A percentile compares a stretch with the other conserved stretches of the same genome.
Evolutionary conservation across 2,797 vertebrate species (phyloP).

Genomic region (Pagetopsis macropterus): DNA sequence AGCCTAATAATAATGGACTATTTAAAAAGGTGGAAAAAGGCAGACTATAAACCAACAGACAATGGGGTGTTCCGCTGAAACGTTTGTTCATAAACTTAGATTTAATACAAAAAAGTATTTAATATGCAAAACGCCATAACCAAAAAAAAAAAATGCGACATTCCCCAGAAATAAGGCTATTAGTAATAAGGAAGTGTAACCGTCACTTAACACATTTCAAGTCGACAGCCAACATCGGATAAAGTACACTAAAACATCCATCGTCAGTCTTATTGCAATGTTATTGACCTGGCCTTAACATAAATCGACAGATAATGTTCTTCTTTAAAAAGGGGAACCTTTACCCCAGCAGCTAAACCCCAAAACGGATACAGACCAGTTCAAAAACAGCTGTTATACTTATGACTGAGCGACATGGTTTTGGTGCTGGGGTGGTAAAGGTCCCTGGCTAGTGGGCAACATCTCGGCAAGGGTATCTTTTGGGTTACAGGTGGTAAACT

Average conservation of each 20-base stretch:
- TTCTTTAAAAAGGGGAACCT: neutral
- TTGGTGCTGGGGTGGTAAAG: neutral
- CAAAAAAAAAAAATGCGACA: neutral
- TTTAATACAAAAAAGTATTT: neutral
- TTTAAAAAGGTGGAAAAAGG: slow-evolving; percentile 2
- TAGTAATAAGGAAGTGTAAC: neutral
- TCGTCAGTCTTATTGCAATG: neutral
- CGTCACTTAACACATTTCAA: neutral
- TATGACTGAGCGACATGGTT: neutral
- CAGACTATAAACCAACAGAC: neutral
- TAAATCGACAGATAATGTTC: neutral
- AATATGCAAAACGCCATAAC: neutral
- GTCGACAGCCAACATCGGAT: neutral
- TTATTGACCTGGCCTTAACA: slow-evolving; percentile 30
- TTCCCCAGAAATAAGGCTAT: neutral
- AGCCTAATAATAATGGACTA: neutral
- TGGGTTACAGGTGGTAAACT: slow-evolving; percentile 59
- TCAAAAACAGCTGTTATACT: slow-evolving; percentile 8
- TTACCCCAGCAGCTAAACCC: neutral
- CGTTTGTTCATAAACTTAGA: neutral
- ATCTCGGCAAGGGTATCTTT: slow-evolving; percentile 38
- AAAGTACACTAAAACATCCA: slow-evolving; percentile 3
- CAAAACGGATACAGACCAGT: neutral
- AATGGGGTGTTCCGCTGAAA: neutral
- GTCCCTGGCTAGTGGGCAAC: slow-evolving; percentile 21